These are phyloP conservation scores for Epinephelus fuscoguttatus DNA, from an alignment of 2,113 vertebrate genomes.

Conservation along the genomic window DNA sequence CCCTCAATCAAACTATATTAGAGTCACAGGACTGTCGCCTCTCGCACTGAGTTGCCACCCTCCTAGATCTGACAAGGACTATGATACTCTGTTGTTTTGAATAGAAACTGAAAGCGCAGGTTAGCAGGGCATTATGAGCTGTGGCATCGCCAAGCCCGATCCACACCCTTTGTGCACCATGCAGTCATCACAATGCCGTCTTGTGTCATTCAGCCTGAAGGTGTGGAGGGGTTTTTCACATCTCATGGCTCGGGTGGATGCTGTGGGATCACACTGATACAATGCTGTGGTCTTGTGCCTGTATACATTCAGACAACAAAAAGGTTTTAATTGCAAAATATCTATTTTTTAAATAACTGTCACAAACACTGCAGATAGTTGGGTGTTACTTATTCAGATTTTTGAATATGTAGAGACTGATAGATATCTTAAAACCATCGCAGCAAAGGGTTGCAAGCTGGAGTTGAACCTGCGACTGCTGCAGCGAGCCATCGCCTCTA, in stretches of 20 bases:
- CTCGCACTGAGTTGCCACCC: background rate
- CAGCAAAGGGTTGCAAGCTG: no score
- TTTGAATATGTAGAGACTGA: no score
- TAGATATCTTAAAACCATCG: background rate
- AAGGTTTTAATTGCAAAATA: no score
- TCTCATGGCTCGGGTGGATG: background rate
- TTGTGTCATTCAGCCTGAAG: constrained; percentile 56
- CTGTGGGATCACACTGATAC: constrained; percentile 13
- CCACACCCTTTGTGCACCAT: constrained; percentile 20
- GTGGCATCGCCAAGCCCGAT: background rate
- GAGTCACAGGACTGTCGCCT: constrained; percentile 33
- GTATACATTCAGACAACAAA: no score
- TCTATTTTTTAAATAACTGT: no score
- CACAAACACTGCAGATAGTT: no score
- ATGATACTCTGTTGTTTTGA: constrained; percentile 46
- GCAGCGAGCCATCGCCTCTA: no score
- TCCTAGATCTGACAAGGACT: constrained; percentile 46
- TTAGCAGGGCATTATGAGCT: constrained; percentile 33
- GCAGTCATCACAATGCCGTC: constrained; percentile 19
- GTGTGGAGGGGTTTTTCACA: background rate
- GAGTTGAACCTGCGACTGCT: no score
- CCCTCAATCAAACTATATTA: constrained; percentile 53
- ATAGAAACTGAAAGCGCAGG: constrained; percentile 63
- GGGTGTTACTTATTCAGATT: no score
- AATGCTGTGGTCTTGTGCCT: background rate